phyloP scores from a whole-genome alignment of 2,113 vertebrate genomes.

The Microtus richardsoni region DNA sequence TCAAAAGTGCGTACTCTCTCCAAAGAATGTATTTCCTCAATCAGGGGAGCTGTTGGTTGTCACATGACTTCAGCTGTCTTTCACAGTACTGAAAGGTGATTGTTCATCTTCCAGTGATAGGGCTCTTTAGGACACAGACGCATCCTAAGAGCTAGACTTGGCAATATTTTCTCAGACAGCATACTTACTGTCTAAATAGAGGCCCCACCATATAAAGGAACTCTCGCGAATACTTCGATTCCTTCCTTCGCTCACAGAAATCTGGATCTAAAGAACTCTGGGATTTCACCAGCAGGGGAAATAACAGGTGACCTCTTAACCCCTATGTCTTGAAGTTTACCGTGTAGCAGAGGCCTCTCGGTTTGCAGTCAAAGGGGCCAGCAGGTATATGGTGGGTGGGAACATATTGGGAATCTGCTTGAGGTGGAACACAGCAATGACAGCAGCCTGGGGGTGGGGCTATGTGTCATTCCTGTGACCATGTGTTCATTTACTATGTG shows the following conservation, averaged over 20 bases:
- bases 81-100: neutral
- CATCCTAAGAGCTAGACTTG: neutral
- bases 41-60: conserved; percentile 2
- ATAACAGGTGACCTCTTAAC: neutral
- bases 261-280: neutral
- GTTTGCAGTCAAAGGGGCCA: neutral
- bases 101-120: neutral
- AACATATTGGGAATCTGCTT: neutral
- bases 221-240: neutral
- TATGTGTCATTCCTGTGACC: neutral
- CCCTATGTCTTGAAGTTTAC: neutral
- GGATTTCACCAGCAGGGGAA: neutral
- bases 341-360: neutral
- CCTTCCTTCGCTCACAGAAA: neutral
- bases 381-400: neutral
- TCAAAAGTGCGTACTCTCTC: neutral
- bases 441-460: neutral
- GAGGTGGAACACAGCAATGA: neutral
- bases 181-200: neutral
- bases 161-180: neutral
- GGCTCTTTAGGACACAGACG: neutral
- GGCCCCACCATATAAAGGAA: neutral
- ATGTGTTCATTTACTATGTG: neutral
- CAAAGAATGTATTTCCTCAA: conserved; percentile 8
- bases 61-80: neutral